phyloP scores from a whole-genome alignment of 2,888 invertebrate species.

The Abrostola triplasia region DNA sequence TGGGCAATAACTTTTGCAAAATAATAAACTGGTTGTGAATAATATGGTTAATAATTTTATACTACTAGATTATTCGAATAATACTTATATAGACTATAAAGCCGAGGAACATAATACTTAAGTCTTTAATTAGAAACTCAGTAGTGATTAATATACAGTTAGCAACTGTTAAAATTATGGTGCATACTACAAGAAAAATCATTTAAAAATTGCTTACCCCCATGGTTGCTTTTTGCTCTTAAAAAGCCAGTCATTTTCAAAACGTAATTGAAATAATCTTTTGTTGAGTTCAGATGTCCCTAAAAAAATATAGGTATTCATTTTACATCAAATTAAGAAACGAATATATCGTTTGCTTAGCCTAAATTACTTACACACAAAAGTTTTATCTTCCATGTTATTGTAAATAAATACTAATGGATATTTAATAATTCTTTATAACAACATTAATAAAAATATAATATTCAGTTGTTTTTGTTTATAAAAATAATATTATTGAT shows the following conservation, averaged over 20 bases:
- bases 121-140: constrained; percentile 1
- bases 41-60: too few relatives aligned
- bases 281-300: constrained; percentile 80
- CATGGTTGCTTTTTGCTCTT: constrained; percentile 84
- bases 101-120: background rate
- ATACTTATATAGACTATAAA: too few relatives aligned
- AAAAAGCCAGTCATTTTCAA: constrained; percentile 81
- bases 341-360: background rate
- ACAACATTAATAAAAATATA: background rate
- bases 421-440: background rate
- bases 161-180: background rate
- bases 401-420: too few relatives aligned
- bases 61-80: too few relatives aligned
- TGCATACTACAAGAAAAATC: constrained; percentile 3
- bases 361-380: constrained; percentile 73
- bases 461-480: background rate
- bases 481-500: constrained; percentile 4
- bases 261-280: constrained; percentile 76
- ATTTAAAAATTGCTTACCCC: constrained; percentile 68
- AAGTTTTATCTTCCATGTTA: constrained; percentile 75
- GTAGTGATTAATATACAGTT: constrained; percentile 2
- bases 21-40: too few relatives aligned
- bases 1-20: too few relatives aligned
- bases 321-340: constrained; percentile 14
- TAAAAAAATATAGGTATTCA: constrained; percentile 56